A percentile compares a stretch with the other conserved stretches of the same genome.
These are phyloP conservation scores for Athene cunicularia DNA, from an alignment of 2,113 vertebrate genomes.

Conservation along the genomic window DNA sequence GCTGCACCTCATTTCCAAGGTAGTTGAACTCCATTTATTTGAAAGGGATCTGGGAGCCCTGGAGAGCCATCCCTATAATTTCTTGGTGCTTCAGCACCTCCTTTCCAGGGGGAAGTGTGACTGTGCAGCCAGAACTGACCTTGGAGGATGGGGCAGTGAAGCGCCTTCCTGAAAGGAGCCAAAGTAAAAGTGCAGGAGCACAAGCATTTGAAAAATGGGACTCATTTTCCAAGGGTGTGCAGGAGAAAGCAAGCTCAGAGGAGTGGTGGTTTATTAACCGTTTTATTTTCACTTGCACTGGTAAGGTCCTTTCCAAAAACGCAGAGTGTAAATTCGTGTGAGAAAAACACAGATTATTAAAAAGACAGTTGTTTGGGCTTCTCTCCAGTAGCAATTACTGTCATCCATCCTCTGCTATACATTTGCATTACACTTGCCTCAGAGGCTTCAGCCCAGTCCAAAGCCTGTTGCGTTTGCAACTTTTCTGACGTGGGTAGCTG, in stretches of 20 bases:
- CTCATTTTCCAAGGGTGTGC: background rate
- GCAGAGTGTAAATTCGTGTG: background rate
- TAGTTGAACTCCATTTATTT: background rate
- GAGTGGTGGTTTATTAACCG: background rate
- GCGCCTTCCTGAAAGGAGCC: background rate
- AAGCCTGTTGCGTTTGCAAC: background rate
- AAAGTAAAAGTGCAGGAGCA: background rate
- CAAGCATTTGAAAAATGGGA: background rate
- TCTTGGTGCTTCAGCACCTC: background rate
- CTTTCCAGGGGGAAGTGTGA: too few species aligned
- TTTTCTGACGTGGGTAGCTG: background rate
- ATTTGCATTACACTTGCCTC: background rate
- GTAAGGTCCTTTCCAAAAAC: conserved; percentile 38
- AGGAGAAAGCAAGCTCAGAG: background rate
- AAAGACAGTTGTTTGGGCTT: background rate
- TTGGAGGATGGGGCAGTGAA: background rate
- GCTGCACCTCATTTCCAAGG: too few species aligned
- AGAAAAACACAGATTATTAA: background rate
- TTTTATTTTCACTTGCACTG: conserved; percentile 25
- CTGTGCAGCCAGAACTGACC: background rate
- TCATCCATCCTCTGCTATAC: background rate
- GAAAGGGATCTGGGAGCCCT: background rate
- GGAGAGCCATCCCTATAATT: background rate
- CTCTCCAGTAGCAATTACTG: background rate
- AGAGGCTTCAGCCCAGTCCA: background rate